Base-by-base conservation (phyloP, 2,113 vertebrate species). In the Pseudorhombus dupliciocellatus region DNA sequence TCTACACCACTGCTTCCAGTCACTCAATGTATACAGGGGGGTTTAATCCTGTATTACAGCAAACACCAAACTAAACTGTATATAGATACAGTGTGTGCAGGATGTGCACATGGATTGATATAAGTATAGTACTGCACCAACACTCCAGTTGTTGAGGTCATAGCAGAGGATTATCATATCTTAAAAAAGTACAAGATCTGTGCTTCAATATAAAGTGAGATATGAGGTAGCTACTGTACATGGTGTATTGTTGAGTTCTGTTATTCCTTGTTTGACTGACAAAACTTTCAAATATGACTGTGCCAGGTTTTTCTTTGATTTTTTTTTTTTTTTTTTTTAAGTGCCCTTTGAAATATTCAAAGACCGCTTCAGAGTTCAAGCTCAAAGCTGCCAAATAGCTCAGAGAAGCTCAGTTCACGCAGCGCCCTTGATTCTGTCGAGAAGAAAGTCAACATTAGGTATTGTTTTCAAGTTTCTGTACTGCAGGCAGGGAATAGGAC, bases 321-420 rank as follows among this genome's bases (percentile, higher is more conserved):
- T 16, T 37, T 73, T 70, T 70, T 79, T 62, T 76, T 54, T 72
- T 46, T 56, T 16, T 37, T 73, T 70, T 70, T 31, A 83, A 76
- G 58, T 68, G 53, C 30, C n/a, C 66, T 80, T 65, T 73, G 30
- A 64, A 68, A 69, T 74, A 67, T 74, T 77, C 30, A 80, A 58
- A 81, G 57, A 58, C 58, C 20, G 59, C 58, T 56, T 75, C 63
- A 25, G 53, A 77, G 72, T 73, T 84, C 5, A 40, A 77, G 72
- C 69, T 81, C 4, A 51, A 54, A 66, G 70, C 65, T 54, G 30
- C 48, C 73, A 60, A 80, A 56, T 76, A 56, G 55, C 44, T 75
- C 55, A 48, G 42, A 30, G 58, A 26, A 21, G 55, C 52, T 66
- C 18, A 9, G 44, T 52, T 75, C n/a, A 5, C 51, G 30, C 37